Percentiles rank a stretch among this genome's conserved stretches.
These are phyloP conservation scores for Cyclina sinensis DNA, from an alignment of 1,140 invertebrate species.

Conservation along the genomic window DNA sequence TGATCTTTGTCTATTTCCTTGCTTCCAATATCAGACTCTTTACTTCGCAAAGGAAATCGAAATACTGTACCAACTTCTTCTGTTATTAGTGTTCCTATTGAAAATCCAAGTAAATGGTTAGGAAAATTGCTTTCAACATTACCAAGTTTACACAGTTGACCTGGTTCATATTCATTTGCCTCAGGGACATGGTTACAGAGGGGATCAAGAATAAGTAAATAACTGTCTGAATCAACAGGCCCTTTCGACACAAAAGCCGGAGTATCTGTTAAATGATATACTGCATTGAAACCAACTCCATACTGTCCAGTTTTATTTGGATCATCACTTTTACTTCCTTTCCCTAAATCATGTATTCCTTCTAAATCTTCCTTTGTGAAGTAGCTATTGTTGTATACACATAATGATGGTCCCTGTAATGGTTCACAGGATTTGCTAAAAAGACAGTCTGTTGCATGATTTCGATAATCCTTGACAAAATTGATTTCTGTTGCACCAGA, in stretches of 20 bases:
- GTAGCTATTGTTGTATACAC: constrained; percentile 80
- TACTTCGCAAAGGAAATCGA: constrained; percentile 75
- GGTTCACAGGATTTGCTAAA: constrained; percentile 71
- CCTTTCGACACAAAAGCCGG: constrained; percentile 79
- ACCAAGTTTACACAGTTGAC: constrained; percentile 68
- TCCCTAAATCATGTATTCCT: constrained; percentile 80
- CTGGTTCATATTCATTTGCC: constrained; percentile 72
- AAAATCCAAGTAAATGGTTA: constrained; percentile 74
- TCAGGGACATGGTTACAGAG: constrained; percentile 75
- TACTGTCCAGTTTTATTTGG: constrained; percentile 79
- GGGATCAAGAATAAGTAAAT: constrained; percentile 82
- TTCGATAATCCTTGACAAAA: constrained; percentile 80
- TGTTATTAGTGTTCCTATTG: constrained; percentile 25
- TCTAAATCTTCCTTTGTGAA: constrained; percentile 80
- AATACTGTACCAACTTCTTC: constrained; percentile 69
- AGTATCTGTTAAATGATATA: constrained; percentile 83
- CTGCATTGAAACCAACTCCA: constrained; percentile 83
- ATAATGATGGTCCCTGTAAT: constrained; percentile 81
- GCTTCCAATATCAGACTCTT: constrained; percentile 67
- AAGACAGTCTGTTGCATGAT: constrained; percentile 65
- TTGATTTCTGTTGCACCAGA: constrained; percentile 81
- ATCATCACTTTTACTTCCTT: constrained; percentile 76
- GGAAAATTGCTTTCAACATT: constrained; percentile 66
- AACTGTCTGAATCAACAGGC: constrained; percentile 69
- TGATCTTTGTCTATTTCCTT: background rate